phyloP scores from a whole-genome alignment of 2,888 invertebrate species.

The Hermaeophaga mercurialis region DNA sequence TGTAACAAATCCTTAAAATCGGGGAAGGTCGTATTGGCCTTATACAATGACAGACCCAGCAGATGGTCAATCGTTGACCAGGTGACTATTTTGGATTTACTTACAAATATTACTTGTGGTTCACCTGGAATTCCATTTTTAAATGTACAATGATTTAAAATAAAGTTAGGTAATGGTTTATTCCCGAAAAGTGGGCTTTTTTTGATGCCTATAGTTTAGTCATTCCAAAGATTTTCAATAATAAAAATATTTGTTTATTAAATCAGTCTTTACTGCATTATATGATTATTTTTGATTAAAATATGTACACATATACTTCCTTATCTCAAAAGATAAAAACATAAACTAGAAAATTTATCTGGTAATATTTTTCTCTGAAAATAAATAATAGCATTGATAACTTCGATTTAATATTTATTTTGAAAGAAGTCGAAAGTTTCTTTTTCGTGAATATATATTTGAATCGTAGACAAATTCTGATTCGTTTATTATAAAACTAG shows the following conservation, averaged over 20 bases:
- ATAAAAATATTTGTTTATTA: too few species aligned
- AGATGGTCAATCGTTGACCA: slow-evolving; percentile 54
- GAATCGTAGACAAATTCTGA: too few species aligned
- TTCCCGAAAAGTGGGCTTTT: too few species aligned
- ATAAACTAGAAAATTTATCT: background rate
- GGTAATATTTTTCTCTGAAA: background rate
- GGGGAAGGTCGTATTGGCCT: slow-evolving; percentile 10
- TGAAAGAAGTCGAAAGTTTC: background rate
- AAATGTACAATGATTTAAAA: background rate
- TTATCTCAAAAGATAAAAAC: background rate
- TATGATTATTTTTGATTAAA: background rate
- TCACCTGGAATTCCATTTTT: slow-evolving; percentile 30
- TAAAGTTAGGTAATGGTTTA: background rate
- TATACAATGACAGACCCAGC: slow-evolving; percentile 52
- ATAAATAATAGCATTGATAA: background rate
- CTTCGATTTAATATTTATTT: background rate
- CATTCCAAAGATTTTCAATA: too few species aligned
- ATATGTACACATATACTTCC: background rate
- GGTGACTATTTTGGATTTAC: slow-evolving; percentile 48
- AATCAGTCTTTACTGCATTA: too few species aligned
- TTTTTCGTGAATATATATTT: too few species aligned
- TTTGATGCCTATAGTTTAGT: too few species aligned
- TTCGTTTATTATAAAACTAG: too few species aligned
- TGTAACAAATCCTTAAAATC: slow-evolving; percentile 5
- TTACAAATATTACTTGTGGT: slow-evolving; percentile 42